A percentile compares a stretch with the other conserved stretches of the same genome.
Evolutionary conservation across 2,888 invertebrate genomes (phyloP).

Genomic region (Chrysopilus asiliformis): DNA sequence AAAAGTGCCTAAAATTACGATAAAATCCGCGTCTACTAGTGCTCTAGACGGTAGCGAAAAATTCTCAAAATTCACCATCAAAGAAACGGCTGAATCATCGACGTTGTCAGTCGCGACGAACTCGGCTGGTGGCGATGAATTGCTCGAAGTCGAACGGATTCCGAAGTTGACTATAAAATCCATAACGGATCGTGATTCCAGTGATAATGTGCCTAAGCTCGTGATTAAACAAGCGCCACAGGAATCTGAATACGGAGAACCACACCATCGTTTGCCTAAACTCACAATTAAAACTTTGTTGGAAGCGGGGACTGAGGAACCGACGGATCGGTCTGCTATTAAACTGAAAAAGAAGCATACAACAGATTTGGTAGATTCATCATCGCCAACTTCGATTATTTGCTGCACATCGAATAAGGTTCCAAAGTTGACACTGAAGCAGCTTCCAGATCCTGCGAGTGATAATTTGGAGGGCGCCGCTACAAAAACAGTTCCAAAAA

Average conservation of each 20-base stretch:
- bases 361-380: no score
- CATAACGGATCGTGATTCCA: conserved; percentile 20
- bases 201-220: neutral
- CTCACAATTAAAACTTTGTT: conserved; percentile 11
- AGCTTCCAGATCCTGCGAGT: neutral
- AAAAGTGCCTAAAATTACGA: conserved; percentile 9
- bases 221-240: neutral
- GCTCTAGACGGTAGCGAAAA: no score
- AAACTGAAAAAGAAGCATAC: no score
- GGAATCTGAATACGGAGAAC: conserved; percentile 3
- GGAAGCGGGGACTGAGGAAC: conserved; percentile 1
- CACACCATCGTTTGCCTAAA: conserved; percentile 8
- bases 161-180: conserved; percentile 39
- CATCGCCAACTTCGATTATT: no score
- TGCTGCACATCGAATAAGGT: conserved; percentile 24
- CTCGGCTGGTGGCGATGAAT: neutral
- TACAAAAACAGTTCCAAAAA: no score
- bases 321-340: no score
- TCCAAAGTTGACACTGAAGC: conserved; percentile 16
- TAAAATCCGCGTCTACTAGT: no score
- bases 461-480: neutral
- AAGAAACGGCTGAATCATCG: no score
- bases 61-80: no score
- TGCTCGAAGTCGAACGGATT: conserved; percentile 27
- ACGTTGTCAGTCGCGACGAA: neutral